Conservation (phyloP, 1,140 invertebrate genomes). For the Ridgeia piscesae region DNA sequence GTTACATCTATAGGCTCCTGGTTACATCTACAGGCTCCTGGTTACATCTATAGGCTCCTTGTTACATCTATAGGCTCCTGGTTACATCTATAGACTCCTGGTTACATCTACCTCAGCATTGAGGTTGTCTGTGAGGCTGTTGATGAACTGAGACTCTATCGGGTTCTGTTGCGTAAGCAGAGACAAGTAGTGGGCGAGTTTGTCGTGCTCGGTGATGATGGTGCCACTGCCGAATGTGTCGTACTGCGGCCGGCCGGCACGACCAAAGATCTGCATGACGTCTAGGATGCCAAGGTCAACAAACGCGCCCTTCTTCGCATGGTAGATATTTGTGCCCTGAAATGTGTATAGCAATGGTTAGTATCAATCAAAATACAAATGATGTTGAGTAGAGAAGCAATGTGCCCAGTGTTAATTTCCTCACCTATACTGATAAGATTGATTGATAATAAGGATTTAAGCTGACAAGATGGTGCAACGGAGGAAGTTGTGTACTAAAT, state of each 20-base stretch:
- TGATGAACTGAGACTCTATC: conserved; percentile 96
- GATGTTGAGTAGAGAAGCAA: neutral
- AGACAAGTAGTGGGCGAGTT: conserved; percentile 90
- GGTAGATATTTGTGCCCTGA: conserved; percentile 96
- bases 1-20: no score
- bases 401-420: neutral
- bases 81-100: no score
- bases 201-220: conserved; percentile 92
- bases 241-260: conserved; percentile 85
- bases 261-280: conserved; percentile 98
- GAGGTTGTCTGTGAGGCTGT: conserved; percentile 89
- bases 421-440: neutral
- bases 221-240: conserved; percentile 83
- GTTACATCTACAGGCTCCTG: no score
- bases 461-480: no score
- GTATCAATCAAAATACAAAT: neutral
- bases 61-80: no score
- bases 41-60: no score
- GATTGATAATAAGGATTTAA: no score
- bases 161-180: conserved; percentile 95
- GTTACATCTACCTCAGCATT: conserved; percentile 84
- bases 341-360: conserved; percentile 29
- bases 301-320: conserved; percentile 91
- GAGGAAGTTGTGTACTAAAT: no score
- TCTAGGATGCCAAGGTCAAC: conserved; percentile 95